phyloP scores from a whole-genome alignment of 2,888 invertebrate species.

The Apodemia mormo region DNA sequence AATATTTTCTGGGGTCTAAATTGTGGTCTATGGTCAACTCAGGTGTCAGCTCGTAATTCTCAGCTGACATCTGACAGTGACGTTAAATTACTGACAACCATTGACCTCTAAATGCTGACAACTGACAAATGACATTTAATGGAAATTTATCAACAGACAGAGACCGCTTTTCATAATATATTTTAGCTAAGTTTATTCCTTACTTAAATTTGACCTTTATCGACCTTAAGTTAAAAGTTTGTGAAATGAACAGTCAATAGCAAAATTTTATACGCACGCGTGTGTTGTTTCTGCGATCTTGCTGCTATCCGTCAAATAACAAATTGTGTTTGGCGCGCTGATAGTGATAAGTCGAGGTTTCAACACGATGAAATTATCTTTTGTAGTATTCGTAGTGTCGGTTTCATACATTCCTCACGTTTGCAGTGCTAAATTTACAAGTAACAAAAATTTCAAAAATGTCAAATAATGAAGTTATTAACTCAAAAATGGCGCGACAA shows the following conservation, averaged over 20 bases:
- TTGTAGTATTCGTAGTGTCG: slow-evolving; percentile 64
- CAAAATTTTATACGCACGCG: slow-evolving; percentile 65
- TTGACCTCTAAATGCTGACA: no score
- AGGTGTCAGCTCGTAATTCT: neutral
- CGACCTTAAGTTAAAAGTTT: slow-evolving; percentile 16
- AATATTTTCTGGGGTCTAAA: neutral
- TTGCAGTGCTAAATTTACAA: slow-evolving; percentile 37
- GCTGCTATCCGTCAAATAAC: slow-evolving; percentile 56
- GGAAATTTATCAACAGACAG: slow-evolving; percentile 1
- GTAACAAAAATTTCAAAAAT: slow-evolving; percentile 53
- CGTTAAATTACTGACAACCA: neutral
- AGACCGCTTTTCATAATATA: neutral
- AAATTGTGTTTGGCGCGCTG: slow-evolving; percentile 76
- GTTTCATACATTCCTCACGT: slow-evolving; percentile 61
- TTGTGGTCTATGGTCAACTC: neutral
- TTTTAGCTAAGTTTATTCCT: slow-evolving; percentile 1
- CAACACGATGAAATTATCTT: slow-evolving; percentile 72
- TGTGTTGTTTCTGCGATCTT: slow-evolving; percentile 41
- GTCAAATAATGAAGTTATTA: slow-evolving; percentile 60
- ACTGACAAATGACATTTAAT: neutral
- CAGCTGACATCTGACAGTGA: neutral
- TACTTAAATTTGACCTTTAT: slow-evolving; percentile 9
- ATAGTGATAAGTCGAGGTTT: slow-evolving; percentile 62
- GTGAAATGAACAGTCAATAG: slow-evolving; percentile 30
- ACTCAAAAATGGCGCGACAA: slow-evolving; percentile 80